Conservation (phyloP, 2,888 invertebrate genomes). For the Ferrisia virgata region DNA sequence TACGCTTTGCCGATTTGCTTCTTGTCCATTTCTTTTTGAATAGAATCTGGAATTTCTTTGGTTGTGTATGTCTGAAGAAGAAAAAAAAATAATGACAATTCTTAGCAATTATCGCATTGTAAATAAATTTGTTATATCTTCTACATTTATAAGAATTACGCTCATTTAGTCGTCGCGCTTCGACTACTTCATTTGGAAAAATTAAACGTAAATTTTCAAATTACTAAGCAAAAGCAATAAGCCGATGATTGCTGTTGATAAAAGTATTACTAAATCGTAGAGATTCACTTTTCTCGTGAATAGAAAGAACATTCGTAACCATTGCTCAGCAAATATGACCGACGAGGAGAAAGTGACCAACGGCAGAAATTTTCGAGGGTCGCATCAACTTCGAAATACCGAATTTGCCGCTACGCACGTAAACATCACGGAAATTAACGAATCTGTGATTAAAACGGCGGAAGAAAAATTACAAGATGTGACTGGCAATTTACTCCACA, state of each 20-base stretch:
- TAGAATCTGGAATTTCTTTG: slow-evolving; percentile 58
- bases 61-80: background rate
- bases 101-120: background rate
- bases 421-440: background rate
- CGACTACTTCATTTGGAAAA: background rate
- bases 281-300: slow-evolving; percentile 5
- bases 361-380: background rate
- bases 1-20: slow-evolving; percentile 58
- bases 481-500: background rate
- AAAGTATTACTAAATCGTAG: background rate
- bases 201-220: background rate
- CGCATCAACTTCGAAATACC: background rate
- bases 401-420: background rate
- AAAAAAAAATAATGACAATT: background rate
- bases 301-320: background rate
- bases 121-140: background rate
- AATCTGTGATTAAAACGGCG: background rate
- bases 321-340: background rate
- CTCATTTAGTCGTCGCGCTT: background rate
- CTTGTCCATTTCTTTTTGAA: slow-evolving; percentile 65
- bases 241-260: background rate
- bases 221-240: slow-evolving; percentile 8
- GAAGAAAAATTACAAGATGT: slow-evolving; percentile 20
- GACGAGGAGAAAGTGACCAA: slow-evolving; percentile 20
- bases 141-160: background rate